Evolutionary conservation across 2,888 invertebrate species (phyloP), one percentile per base, ranked within the genome.

Genomic region (Scelioninae gen. 1): DNA sequence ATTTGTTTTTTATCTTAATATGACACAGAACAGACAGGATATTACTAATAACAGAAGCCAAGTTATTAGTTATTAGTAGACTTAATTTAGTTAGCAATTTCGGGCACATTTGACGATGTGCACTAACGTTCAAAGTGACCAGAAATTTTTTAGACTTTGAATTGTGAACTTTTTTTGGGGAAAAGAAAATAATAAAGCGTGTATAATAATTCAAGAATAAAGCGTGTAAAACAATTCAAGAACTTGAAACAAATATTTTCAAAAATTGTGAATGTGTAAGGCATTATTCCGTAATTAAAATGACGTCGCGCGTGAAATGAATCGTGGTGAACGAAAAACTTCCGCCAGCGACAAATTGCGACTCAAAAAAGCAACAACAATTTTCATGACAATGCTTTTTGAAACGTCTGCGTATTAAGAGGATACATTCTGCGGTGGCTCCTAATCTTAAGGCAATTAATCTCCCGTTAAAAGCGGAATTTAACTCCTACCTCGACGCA

Each of bases 381-480:
- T 63, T 75, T 75, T 43, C 81, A 69, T 81, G 71, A 78, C 74
- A 82, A 82, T 78, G 72, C 62, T 77, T 77, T 66, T 53, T 31
- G 62, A 72, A 72, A 68, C 58, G 74, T 74, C 53, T 62, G 62
- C 77, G 60, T 63, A 74, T 78, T 77, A 82, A 69, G 56, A 69
- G 66, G 81, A 68, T 55, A 68, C 69, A 23, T 63, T 69, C 51
- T 45, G 72, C 43, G 69, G 45, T 51, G 66, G 40, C 31, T 60
- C 49, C 72, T 77, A 82, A 77, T 82, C 77, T 77, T 71, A 62
- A 68, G 72, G 72, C 62, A 82, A 77, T 82, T 82, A 78, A 82
- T 82, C 53, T 78, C 74, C 8, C 34, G 74, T 53, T 77, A 53
- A 78, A 82, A 74, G 82, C 65, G 43, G 77, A 77, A 74, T 74